Conservation (phyloP, 2,888 invertebrate species). For the Cephus pulcher region DNA sequence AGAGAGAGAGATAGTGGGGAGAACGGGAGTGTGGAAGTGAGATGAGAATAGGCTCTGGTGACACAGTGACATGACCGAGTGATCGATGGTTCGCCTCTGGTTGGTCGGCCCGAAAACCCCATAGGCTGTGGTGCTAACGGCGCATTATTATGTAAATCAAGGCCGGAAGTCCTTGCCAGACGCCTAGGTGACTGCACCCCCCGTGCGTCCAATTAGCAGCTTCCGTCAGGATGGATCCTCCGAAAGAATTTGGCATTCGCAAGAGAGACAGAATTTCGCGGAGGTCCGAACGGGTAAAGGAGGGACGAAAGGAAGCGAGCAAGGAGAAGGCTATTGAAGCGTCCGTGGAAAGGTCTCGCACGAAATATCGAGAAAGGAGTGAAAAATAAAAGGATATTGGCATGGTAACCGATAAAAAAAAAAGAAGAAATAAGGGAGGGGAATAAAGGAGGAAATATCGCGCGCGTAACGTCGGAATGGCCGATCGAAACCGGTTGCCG, state of each 20-base stretch:
- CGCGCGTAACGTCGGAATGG: background rate
- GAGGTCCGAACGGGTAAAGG: background rate
- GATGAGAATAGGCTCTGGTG: conserved; percentile 1
- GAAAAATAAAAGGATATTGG: background rate
- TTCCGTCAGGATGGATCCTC: conserved; percentile 9
- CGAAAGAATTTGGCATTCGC: background rate
- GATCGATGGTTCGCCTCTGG: conserved; percentile 40
- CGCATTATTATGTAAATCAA: conserved; percentile 46
- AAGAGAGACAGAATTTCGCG: background rate
- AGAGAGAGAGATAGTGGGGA: conserved; percentile 13
- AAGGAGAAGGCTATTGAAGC: background rate
- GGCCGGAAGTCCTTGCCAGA: conserved; percentile 44
- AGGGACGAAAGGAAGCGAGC: background rate
- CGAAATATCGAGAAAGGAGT: background rate
- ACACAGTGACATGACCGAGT: conserved; percentile 34
- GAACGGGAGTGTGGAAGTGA: conserved; percentile 7
- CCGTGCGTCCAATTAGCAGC: conserved; percentile 10
- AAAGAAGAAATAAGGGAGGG: background rate
- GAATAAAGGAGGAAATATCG: background rate
- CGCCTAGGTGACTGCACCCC: conserved; percentile 13
- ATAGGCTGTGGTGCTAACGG: conserved; percentile 17
- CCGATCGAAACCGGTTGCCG: background rate
- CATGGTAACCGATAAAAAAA: background rate
- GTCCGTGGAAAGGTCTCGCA: background rate
- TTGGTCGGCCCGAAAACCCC: conserved; percentile 7